Evolutionary conservation across 2,797 vertebrate species (phyloP).

Genomic region (Etheostoma perlongum): DNA sequence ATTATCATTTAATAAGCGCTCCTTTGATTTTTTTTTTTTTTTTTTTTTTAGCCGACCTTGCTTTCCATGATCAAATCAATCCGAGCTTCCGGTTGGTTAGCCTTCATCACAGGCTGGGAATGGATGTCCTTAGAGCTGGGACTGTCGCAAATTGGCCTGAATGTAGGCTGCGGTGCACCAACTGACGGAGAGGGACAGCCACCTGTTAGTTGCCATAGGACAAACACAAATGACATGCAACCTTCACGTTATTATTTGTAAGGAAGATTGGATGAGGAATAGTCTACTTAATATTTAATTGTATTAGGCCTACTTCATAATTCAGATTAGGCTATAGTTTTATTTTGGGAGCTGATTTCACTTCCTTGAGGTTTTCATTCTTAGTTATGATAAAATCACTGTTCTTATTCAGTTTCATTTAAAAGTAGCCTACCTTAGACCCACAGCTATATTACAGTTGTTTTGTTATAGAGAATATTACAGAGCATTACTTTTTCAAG

Average conservation of each 20-base stretch:
- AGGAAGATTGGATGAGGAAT: background rate
- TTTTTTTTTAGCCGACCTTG: conserved; percentile 43
- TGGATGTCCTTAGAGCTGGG: conserved; percentile 49
- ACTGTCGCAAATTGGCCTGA: conserved; percentile 68
- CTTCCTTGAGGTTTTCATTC: background rate
- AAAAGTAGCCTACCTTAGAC: background rate
- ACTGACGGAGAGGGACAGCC: background rate
- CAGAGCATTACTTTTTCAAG: background rate
- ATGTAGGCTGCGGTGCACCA: background rate
- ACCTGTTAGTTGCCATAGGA: conserved; percentile 9
- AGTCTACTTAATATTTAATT: background rate
- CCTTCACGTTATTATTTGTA: background rate
- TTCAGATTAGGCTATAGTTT: background rate
- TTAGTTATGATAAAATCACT: background rate
- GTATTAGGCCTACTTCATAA: background rate
- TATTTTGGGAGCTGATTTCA: background rate
- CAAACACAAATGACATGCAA: too few relatives aligned
- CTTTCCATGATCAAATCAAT: conserved; percentile 74
- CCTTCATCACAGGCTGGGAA: conserved; percentile 48
- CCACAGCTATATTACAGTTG: background rate
- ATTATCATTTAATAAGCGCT: conserved; percentile 39
- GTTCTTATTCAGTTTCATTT: background rate
- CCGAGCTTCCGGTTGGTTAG: conserved; percentile 82
- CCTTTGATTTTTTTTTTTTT: conserved; percentile 45
- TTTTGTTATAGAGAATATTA: background rate